Conservation (phyloP, 2,113 vertebrate genomes). For the Oreochromis spilurus region DNA sequence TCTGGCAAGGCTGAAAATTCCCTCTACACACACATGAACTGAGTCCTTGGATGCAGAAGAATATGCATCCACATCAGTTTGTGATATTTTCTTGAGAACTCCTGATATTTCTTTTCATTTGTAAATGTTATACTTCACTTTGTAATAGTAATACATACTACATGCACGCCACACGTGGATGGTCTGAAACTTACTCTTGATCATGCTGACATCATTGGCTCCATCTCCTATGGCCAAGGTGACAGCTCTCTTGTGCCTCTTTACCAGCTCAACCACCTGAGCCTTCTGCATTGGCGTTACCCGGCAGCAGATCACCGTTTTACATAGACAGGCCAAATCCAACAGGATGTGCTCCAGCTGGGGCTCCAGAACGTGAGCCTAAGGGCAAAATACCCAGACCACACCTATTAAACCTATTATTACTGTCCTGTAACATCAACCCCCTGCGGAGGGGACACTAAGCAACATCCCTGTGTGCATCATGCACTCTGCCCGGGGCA, state of each 20-base stretch:
- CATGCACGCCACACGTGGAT: neutral
- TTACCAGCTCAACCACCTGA: slow-evolving; percentile 80
- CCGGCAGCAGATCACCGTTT: slow-evolving; percentile 79
- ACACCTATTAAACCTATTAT: neutral
- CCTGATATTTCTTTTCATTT: neutral
- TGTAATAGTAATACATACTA: neutral
- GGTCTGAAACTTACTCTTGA: slow-evolving; percentile 75
- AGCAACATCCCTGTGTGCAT: neutral
- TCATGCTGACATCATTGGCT: slow-evolving; percentile 85
- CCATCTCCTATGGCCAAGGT: slow-evolving; percentile 78
- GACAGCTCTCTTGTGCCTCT: slow-evolving; percentile 73
- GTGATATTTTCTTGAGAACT: neutral
- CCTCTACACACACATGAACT: neutral
- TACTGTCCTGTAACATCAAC: neutral
- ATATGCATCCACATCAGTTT: neutral
- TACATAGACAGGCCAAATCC: slow-evolving; percentile 77
- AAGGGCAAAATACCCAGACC: neutral
- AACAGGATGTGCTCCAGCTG: slow-evolving; percentile 74
- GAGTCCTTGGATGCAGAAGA: neutral
- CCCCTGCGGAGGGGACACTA: slow-evolving; percentile 1
- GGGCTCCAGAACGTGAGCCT: slow-evolving; percentile 75
- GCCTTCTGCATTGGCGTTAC: slow-evolving; percentile 82
- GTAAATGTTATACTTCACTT: neutral
- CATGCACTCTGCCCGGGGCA: neutral
- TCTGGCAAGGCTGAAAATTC: neutral